phyloP scores from a whole-genome alignment of 1,140 invertebrate genomes.

The Lerema accius region DNA sequence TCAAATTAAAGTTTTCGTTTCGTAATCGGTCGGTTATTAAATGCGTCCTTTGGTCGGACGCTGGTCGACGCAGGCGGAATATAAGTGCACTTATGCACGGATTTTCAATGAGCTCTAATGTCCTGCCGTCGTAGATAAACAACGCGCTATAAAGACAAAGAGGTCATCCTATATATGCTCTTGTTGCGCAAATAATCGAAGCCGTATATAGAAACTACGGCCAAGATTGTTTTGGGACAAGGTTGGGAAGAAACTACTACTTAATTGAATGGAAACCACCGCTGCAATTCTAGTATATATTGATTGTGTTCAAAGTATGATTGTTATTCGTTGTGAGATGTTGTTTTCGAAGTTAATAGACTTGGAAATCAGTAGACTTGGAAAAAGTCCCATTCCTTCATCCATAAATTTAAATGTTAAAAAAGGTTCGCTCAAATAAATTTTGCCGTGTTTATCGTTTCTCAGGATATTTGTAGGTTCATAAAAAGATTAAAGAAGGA shows the following conservation, averaged over 20 bases:
- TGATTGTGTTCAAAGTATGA: no score
- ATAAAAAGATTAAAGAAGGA: slow-evolving; percentile 75
- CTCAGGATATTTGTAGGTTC: slow-evolving; percentile 53
- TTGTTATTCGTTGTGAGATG: no score
- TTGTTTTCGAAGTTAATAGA: no score
- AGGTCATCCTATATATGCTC: slow-evolving; percentile 5
- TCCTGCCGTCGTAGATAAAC: slow-evolving; percentile 54
- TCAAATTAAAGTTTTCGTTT: slow-evolving; percentile 24
- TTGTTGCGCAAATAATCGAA: background rate
- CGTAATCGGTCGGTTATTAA: slow-evolving; percentile 36
- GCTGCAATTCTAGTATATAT: no score
- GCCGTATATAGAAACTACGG: slow-evolving; percentile 5
- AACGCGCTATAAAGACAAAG: slow-evolving; percentile 52
- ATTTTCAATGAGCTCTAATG: slow-evolving; percentile 53
- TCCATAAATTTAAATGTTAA: background rate
- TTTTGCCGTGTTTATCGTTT: slow-evolving; percentile 40
- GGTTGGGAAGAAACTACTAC: background rate
- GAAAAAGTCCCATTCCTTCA: no score
- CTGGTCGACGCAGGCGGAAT: slow-evolving; percentile 51
- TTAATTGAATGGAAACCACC: no score
- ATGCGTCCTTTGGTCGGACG: slow-evolving; percentile 42
- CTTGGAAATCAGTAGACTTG: no score
- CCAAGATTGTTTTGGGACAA: slow-evolving; percentile 46
- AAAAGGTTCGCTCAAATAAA: slow-evolving; percentile 32
- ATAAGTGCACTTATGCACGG: slow-evolving; percentile 49